Base-by-base conservation (phyloP, 2,797 vertebrate species). In the Scomberomorus guttatus region DNA sequence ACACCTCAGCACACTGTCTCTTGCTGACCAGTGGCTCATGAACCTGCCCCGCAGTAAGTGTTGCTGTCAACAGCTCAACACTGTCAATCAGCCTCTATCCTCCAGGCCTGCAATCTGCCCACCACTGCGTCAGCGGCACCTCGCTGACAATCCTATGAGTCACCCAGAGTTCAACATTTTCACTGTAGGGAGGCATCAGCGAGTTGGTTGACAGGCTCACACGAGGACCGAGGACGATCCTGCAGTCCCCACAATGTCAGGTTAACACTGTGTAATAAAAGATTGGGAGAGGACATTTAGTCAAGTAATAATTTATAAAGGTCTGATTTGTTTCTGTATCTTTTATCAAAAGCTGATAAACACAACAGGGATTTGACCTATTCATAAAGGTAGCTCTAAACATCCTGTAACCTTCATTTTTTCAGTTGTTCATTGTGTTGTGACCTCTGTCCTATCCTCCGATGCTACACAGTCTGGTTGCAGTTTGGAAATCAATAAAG, bases 1-100 rank as follows among this genome's bases (percentile, higher is more conserved):
- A 82, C 76, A 78, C 61, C 42, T 68, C 34, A 1, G 27, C 59
- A 61, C 12, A 54, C 77, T 48, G 12, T 77, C 74, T 60, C 60
- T 46, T 32, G 34, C 57, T 42, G 54, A 67, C 34, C 73, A 32
- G 50, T 29, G 39, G 65, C 65, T 80, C 44, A 37, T 60, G 71
- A 69, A 67, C 64, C 56, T 63, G 68, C 54, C 82, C 70, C 17
- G 63, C 39, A 51, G 65, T 57, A 62, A 75, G 72, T 70, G 69
- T 77, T 58, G 52, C 72, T 75, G 72, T 86, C 87, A 48, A 70
- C 65, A 56, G 86, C 72, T 84, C 77, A 29, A 25, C 72, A 15
- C 86, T 77, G 81, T 87, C 80, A 71, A 70, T 85, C 82, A 75
- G 39, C 69, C 37, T 37, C n/a, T 42, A 42, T 75, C 68, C 69